phyloP scores from a whole-genome alignment of 2,888 invertebrate genomes.

The Nesidiocoris tenuis region DNA sequence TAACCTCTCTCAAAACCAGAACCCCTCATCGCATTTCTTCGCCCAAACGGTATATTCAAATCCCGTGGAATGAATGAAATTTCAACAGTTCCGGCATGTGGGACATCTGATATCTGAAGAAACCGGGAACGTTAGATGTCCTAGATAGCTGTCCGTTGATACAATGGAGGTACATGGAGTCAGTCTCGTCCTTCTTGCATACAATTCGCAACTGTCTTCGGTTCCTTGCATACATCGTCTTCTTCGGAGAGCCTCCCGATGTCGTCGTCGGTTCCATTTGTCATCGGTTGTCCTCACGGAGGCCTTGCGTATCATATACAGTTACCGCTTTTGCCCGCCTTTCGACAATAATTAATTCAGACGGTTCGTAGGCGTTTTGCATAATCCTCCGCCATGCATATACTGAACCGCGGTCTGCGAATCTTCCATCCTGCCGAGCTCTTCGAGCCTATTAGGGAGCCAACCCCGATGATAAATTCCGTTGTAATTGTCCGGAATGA shows the following conservation, averaged over 20 bases:
- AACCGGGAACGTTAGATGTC: too few relatives aligned
- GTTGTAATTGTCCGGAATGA: conserved; percentile 42
- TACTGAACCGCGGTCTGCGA: neutral
- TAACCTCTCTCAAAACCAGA: too few relatives aligned
- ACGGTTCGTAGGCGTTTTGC: neutral
- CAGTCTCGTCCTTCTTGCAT: neutral
- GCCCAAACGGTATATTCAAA: too few relatives aligned
- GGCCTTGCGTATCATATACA: neutral
- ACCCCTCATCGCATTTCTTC: too few relatives aligned
- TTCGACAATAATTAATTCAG: neutral
- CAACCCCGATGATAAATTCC: conserved; percentile 36
- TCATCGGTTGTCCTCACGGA: neutral
- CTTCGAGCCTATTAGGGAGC: neutral
- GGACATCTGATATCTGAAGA: too few relatives aligned
- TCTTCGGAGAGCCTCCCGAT: neutral
- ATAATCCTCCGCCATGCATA: neutral
- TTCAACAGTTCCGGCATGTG: too few relatives aligned
- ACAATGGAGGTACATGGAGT: neutral
- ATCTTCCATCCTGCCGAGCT: neutral
- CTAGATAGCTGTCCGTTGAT: neutral
- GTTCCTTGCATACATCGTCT: neutral
- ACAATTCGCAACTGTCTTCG: neutral
- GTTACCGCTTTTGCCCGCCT: neutral
- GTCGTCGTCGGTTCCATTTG: neutral
- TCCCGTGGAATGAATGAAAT: too few relatives aligned